A percentile compares a stretch with the other conserved stretches of the same genome.
phyloP scores from a whole-genome alignment of 2,113 vertebrate species.

The Dromiciops gliroides region DNA sequence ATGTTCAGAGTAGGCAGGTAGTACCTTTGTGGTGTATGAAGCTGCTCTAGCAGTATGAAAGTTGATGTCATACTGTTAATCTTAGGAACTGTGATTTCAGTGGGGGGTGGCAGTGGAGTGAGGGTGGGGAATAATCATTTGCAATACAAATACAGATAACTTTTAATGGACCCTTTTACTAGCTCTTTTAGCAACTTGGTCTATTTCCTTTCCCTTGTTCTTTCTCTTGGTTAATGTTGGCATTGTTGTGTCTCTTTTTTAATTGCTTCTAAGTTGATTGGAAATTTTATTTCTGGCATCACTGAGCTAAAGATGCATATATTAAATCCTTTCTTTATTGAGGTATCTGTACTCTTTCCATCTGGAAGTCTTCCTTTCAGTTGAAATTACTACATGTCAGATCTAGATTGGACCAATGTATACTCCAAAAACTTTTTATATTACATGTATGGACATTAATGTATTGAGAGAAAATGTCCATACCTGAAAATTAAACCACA shows the following conservation, averaged over 20 bases:
- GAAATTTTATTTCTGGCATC: slow-evolving; percentile 9
- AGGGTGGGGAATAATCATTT: neutral
- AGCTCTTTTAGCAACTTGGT: neutral
- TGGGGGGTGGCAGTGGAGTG: neutral
- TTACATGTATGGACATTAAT: neutral
- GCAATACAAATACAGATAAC: neutral
- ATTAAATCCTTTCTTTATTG: neutral
- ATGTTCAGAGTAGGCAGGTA: neutral
- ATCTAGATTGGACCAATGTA: neutral
- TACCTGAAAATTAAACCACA: slow-evolving; percentile 59
- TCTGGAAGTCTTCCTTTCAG: neutral
- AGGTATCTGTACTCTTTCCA: neutral
- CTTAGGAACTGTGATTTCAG: neutral
- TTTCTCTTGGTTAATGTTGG: neutral
- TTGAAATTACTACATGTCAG: slow-evolving; percentile 11
- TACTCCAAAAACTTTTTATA: neutral
- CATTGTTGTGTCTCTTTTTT: slow-evolving; percentile 13
- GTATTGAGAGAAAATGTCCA: slow-evolving; percentile 29
- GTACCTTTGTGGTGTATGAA: neutral
- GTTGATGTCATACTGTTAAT: neutral
- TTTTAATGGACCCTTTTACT: neutral
- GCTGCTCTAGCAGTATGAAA: neutral
- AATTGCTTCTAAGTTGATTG: slow-evolving; percentile 29
- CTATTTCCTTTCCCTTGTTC: slow-evolving; percentile 16
- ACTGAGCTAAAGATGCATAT: neutral